Evolutionary conservation across 2,888 invertebrate genomes (phyloP).

Genomic region (Pilophorus perplexus): DNA sequence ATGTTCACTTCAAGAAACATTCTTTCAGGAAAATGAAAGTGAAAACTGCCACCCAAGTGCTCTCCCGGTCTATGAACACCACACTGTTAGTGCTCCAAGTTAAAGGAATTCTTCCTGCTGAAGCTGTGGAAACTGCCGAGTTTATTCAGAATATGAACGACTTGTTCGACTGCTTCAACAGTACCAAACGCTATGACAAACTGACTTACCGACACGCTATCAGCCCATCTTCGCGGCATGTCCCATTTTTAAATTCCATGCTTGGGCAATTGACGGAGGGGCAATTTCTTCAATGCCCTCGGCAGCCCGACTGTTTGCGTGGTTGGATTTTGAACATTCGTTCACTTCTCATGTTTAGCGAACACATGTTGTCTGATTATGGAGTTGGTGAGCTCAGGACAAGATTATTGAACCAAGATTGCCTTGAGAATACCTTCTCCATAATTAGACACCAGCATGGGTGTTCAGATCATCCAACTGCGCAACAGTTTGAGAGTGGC

Average conservation of each 20-base stretch:
- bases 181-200: background rate
- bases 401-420: no score
- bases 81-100: conserved; percentile 2
- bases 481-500: no score
- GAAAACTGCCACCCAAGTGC: background rate
- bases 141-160: no score
- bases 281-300: background rate
- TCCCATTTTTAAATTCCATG: background rate
- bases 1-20: background rate
- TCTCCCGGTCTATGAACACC: background rate
- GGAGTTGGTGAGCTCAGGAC: no score
- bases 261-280: background rate
- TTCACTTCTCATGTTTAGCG: no score
- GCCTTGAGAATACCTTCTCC: conserved; percentile 8
- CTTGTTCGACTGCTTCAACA: no score
- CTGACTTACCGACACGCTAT: conserved; percentile 1
- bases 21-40: background rate
- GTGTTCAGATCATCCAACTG: no score
- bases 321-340: background rate
- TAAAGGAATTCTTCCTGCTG: no score
- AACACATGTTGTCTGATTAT: no score
- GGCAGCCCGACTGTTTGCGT: background rate
- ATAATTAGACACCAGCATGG: no score
- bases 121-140: no score
- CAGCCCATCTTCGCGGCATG: background rate